A percentile compares a stretch with the other conserved stretches of the same genome.
phyloP scores from a whole-genome alignment of 2,797 vertebrate genomes.

The Novumbra hubbsi region DNA sequence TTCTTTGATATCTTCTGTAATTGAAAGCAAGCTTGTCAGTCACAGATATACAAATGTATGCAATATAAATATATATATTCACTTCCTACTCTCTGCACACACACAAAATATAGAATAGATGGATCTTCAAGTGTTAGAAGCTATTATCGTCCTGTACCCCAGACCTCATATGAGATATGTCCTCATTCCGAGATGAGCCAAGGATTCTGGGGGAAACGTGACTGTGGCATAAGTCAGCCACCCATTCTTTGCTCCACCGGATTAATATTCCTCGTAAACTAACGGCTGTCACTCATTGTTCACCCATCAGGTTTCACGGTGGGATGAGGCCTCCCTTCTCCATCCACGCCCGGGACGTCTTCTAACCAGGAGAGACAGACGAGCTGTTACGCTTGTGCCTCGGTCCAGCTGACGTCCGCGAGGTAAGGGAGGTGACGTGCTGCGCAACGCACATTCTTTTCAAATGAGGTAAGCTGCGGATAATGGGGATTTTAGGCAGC shows the following conservation, averaged over 20 bases:
- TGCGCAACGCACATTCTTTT: slow-evolving; percentile 42
- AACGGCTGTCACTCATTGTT: slow-evolving; percentile 31
- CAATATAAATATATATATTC: too few species aligned
- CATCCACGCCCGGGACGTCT: slow-evolving; percentile 25
- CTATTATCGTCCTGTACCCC: neutral
- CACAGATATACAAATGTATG: too few species aligned
- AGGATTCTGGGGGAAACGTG: slow-evolving; percentile 19
- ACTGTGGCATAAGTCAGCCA: slow-evolving; percentile 34
- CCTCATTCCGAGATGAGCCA: slow-evolving; percentile 27
- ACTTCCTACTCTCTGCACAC: too few species aligned
- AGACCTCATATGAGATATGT: slow-evolving; percentile 11
- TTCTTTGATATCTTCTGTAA: too few species aligned
- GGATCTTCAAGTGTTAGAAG: too few species aligned
- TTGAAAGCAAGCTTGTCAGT: too few species aligned
- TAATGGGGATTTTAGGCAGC: slow-evolving; percentile 58
- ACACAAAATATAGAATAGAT: too few species aligned
- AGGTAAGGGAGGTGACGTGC: slow-evolving; percentile 17
- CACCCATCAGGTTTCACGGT: slow-evolving; percentile 33
- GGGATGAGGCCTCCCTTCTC: slow-evolving; percentile 25
- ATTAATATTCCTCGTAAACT: slow-evolving; percentile 41
- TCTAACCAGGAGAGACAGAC: slow-evolving; percentile 40
- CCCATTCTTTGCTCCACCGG: slow-evolving; percentile 48
- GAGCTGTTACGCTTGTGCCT: slow-evolving; percentile 18
- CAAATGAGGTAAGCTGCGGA: slow-evolving; percentile 55
- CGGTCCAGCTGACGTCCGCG: slow-evolving; percentile 18